phyloP scores from a whole-genome alignment of 1,140 invertebrate species.

The Theocolax elegans region DNA sequence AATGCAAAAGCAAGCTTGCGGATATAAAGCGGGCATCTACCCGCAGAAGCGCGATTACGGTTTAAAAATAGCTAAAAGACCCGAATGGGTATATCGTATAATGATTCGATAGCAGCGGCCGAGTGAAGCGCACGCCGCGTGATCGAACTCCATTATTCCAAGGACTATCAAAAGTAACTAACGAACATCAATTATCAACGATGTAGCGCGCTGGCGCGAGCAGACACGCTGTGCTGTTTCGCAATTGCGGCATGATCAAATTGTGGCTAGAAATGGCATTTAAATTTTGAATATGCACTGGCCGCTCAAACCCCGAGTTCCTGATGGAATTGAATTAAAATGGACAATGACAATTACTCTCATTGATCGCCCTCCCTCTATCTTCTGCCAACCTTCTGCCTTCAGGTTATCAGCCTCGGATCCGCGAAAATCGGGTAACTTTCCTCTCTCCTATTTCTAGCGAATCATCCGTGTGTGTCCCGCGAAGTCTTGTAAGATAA shows the following conservation, averaged over 20 bases:
- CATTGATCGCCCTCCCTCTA: background rate
- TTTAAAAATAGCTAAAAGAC: too few species aligned
- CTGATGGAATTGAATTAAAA: slow-evolving; percentile 18
- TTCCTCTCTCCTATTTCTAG: too few species aligned
- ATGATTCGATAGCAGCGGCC: background rate
- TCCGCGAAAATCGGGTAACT: too few species aligned
- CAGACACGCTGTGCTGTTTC: background rate
- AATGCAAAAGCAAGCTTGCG: too few species aligned
- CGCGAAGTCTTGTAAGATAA: too few species aligned
- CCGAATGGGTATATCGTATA: background rate
- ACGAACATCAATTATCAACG: slow-evolving; percentile 31
- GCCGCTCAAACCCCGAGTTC: too few species aligned
- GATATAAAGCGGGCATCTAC: too few species aligned
- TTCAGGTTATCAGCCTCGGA: too few species aligned
- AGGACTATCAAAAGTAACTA: slow-evolving; percentile 27
- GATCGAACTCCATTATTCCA: slow-evolving; percentile 22
- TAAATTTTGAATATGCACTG: slow-evolving; percentile 13
- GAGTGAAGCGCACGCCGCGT: background rate
- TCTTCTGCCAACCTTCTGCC: too few species aligned
- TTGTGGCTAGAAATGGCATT: slow-evolving; percentile 16
- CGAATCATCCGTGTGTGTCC: too few species aligned
- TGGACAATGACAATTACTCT: slow-evolving; percentile 4
- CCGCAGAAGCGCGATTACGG: too few species aligned
- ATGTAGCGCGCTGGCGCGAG: background rate
- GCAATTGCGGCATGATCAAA: slow-evolving; percentile 8